Conservation (phyloP, 2,113 vertebrate species). For the Trinectes maculatus region DNA sequence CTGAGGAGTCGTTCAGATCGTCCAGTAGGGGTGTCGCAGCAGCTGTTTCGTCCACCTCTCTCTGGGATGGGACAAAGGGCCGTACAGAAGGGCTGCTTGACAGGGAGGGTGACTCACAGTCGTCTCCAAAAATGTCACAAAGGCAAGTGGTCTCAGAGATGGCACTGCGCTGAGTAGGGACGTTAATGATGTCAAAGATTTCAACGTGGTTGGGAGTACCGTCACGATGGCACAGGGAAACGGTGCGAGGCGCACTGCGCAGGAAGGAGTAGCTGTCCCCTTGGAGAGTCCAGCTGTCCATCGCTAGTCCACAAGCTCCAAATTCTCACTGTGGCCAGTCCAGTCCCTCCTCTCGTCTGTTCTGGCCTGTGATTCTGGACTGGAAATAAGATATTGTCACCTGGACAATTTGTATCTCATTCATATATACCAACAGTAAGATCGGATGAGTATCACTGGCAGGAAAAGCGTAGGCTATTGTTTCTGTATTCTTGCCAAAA, state of each 20-base stretch:
- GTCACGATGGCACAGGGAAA: slow-evolving; percentile 76
- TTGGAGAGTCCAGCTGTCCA: slow-evolving; percentile 84
- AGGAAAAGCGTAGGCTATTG: slow-evolving; percentile 2
- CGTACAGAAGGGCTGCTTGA: slow-evolving; percentile 72
- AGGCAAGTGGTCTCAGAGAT: slow-evolving; percentile 85
- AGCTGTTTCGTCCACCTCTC: slow-evolving; percentile 54
- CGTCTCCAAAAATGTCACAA: slow-evolving; percentile 85
- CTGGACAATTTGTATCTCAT: slow-evolving; percentile 51
- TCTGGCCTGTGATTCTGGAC: slow-evolving; percentile 62
- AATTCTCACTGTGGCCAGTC: slow-evolving; percentile 60
- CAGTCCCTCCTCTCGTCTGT: slow-evolving; percentile 53
- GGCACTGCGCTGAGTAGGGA: slow-evolving; percentile 67
- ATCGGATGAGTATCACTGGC: slow-evolving; percentile 13
- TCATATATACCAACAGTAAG: slow-evolving; percentile 41
- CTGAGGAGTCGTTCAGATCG: slow-evolving; percentile 86
- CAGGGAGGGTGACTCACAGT: slow-evolving; percentile 72
- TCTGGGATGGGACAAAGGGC: slow-evolving; percentile 58
- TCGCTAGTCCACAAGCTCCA: slow-evolving; percentile 73
- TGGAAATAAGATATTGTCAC: slow-evolving; percentile 66
- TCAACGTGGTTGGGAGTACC: slow-evolving; percentile 82
- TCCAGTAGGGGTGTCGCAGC: slow-evolving; percentile 64
- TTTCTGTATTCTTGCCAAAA: background rate
- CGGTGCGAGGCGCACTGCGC: slow-evolving; percentile 72
- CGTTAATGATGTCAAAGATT: slow-evolving; percentile 82
- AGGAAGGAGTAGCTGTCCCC: slow-evolving; percentile 82